A percentile compares a stretch with the other conserved stretches of the same genome.
Conservation (phyloP, 1,140 invertebrate genomes). For the Papilio aristodemus region DNA sequence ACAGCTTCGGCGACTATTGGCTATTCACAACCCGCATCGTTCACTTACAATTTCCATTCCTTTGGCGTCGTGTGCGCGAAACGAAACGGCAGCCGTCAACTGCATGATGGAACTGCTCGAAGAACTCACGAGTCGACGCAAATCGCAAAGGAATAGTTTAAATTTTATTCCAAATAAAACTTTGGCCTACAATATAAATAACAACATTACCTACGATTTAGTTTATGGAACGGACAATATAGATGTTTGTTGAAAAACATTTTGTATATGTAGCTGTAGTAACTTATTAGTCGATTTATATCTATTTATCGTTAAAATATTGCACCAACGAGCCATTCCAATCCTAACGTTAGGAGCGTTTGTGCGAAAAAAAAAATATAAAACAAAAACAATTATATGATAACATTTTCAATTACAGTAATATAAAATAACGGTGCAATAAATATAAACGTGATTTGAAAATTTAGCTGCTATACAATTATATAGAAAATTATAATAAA, state of each 20-base stretch:
- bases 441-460: not conserved
- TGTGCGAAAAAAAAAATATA: conserved; percentile 26
- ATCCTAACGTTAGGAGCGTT: conserved; percentile 6
- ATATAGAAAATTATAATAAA: not conserved
- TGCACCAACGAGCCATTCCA: conserved; percentile 25
- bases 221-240: conserved; percentile 26
- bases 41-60: conserved; percentile 60
- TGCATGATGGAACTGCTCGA: conserved; percentile 28
- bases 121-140: conserved; percentile 17
- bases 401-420: not conserved
- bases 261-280: conserved; percentile 9
- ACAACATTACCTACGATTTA: conserved; percentile 27
- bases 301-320: conserved; percentile 29
- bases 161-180: conserved; percentile 28
- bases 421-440: not conserved
- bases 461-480: not conserved
- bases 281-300: conserved; percentile 30
- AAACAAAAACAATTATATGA: not conserved
- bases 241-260: conserved; percentile 8
- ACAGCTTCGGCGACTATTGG: conserved; percentile 55
- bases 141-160: conserved; percentile 19
- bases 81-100: conserved; percentile 36
- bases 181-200: conserved; percentile 31
- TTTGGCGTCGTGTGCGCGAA: conserved; percentile 54
- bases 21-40: conserved; percentile 62